Percentiles rank a stretch among this genome's conserved stretches.
Evolutionary conservation across 2,888 invertebrate genomes (phyloP).

Genomic region (Synanthedon tipuliformis): DNA sequence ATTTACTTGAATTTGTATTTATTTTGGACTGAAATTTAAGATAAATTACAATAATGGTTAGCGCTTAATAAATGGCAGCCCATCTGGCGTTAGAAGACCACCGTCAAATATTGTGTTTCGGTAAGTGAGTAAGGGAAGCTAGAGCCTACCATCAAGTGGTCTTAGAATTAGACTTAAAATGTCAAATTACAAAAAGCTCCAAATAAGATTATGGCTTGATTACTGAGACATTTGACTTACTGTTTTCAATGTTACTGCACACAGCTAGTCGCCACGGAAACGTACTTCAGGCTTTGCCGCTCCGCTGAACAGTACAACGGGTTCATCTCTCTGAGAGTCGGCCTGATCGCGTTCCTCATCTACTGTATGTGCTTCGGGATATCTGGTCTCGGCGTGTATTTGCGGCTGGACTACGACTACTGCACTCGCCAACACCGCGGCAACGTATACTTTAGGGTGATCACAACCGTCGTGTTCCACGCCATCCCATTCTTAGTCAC

Average conservation of each 20-base stretch:
- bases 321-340: constrained; percentile 60
- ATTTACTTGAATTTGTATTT: too few species aligned
- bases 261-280: constrained; percentile 73
- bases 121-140: too few species aligned
- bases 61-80: too few species aligned
- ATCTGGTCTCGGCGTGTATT: constrained; percentile 72
- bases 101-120: too few species aligned
- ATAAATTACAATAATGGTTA: too few species aligned
- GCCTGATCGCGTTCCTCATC: constrained; percentile 61
- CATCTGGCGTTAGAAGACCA: too few species aligned
- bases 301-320: constrained; percentile 33
- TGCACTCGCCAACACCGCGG: constrained; percentile 70
- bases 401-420: constrained; percentile 75
- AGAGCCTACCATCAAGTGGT: too few species aligned
- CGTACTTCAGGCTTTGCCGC: constrained; percentile 73
- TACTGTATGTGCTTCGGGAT: constrained; percentile 69
- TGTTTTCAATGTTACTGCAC: constrained; percentile 2
- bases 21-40: too few species aligned
- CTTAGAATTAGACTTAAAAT: too few species aligned
- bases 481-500: constrained; percentile 70
- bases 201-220: too few species aligned
- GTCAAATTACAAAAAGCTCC: too few species aligned
- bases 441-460: constrained; percentile 66
- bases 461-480: constrained; percentile 70
- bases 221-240: too few species aligned